These are phyloP conservation scores for Eremobia ochroleuca DNA, from an alignment of 2,888 invertebrate species.

Conservation along the genomic window DNA sequence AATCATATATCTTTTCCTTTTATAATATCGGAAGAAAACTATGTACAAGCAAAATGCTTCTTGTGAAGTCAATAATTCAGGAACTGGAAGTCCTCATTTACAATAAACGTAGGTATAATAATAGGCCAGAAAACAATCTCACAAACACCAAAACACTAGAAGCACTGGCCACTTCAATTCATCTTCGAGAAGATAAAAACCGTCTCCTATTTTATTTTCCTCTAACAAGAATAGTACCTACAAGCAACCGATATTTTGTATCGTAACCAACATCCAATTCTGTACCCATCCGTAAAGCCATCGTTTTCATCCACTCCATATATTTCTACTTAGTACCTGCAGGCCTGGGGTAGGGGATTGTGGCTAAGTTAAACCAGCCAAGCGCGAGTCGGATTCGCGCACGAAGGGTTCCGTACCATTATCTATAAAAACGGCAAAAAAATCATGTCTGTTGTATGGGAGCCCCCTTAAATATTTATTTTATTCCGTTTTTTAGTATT, in stretches of 20 bases:
- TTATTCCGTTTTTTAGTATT: too few species aligned
- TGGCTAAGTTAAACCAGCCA: too few species aligned
- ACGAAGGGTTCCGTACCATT: too few species aligned
- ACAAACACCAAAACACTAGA: neutral
- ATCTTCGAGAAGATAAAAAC: neutral
- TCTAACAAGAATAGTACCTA: neutral
- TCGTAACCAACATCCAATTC: slow-evolving; percentile 13
- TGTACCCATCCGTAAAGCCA: slow-evolving; percentile 10
- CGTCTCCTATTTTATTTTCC: slow-evolving; percentile 6
- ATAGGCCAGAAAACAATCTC: too few species aligned
- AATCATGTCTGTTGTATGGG: too few species aligned
- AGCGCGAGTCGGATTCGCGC: too few species aligned
- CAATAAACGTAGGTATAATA: neutral
- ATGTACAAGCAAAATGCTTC: neutral
- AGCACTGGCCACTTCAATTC: neutral
- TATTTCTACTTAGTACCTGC: slow-evolving; percentile 7
- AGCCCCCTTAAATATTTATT: too few species aligned
- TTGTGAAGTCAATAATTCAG: neutral
- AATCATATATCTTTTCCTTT: neutral
- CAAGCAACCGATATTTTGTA: slow-evolving; percentile 32
- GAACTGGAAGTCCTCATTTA: neutral
- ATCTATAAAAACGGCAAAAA: too few species aligned
- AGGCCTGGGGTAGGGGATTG: too few species aligned
- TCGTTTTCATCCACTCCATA: slow-evolving; percentile 40
- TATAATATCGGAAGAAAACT: neutral